Percentiles rank a stretch among this genome's conserved stretches.
These are phyloP conservation scores for Habroteleia sp. DNA, from an alignment of 2,888 invertebrate genomes.

Conservation along the genomic window DNA sequence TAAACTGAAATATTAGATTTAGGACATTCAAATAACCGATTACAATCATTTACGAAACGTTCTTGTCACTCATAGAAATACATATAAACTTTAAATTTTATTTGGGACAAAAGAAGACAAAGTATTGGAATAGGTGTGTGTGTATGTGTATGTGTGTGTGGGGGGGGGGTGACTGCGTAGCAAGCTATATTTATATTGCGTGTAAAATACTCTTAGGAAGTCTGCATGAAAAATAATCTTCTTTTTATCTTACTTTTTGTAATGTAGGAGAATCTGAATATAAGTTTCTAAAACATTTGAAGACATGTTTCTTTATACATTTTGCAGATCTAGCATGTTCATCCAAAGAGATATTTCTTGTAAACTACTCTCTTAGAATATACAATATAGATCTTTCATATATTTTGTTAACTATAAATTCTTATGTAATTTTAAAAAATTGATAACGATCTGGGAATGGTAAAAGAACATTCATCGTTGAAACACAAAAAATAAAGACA, in stretches of 20 bases:
- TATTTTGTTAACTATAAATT: no score
- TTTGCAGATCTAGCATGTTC: no score
- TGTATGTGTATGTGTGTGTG: slow-evolving; percentile 30
- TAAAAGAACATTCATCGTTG: slow-evolving; percentile 80
- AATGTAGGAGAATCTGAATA: slow-evolving; percentile 1
- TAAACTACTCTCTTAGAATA: no score
- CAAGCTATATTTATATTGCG: slow-evolving; percentile 54
- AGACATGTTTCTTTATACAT: no score
- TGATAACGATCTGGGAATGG: slow-evolving; percentile 73
- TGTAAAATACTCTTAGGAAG: slow-evolving; percentile 24
- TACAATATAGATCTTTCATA: no score
- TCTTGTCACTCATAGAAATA: slow-evolving; percentile 71
- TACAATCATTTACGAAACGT: slow-evolving; percentile 68
- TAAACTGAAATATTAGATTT: slow-evolving; percentile 7
- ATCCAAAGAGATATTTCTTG: no score
- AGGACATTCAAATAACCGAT: slow-evolving; percentile 56
- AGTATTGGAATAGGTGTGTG: slow-evolving; percentile 3
- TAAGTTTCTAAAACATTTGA: not conserved
- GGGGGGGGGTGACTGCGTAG: slow-evolving; percentile 6
- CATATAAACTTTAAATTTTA: slow-evolving; percentile 18
- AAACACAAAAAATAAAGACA: slow-evolving; percentile 65
- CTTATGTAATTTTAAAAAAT: slow-evolving; percentile 16
- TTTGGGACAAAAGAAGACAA: slow-evolving; percentile 1
- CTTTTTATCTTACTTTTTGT: not conserved
- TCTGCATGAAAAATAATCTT: slow-evolving; percentile 3